Percentiles rank a stretch among this genome's conserved stretches.
Conservation (phyloP, 2,797 vertebrate species). For the Austrolebias charrua region DNA sequence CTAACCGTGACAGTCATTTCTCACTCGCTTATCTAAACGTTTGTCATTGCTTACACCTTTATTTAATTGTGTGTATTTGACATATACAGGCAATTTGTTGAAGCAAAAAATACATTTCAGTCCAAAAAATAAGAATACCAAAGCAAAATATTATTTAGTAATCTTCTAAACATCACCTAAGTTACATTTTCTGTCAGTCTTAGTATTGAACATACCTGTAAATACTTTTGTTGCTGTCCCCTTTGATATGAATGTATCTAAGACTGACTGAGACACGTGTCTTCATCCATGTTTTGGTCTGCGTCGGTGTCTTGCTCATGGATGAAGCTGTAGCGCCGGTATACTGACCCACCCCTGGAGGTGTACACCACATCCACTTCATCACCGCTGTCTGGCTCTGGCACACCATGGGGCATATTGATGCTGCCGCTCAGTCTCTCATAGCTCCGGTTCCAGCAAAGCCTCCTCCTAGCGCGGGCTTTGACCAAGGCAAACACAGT, state of each 20-base stretch:
- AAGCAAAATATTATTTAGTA: constrained; percentile 1
- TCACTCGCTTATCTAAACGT: too few species aligned
- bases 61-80: constrained; percentile 37
- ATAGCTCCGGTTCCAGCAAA: constrained; percentile 83
- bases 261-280: constrained; percentile 56
- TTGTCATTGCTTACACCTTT: constrained; percentile 5
- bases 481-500: constrained; percentile 68
- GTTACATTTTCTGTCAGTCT: constrained; percentile 3
- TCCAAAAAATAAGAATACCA: constrained; percentile 23
- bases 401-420: constrained; percentile 76
- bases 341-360: constrained; percentile 74
- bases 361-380: constrained; percentile 85
- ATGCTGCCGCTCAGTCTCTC: constrained; percentile 75
- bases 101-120: constrained; percentile 35
- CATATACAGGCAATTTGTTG: constrained; percentile 55
- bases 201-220: not conserved
- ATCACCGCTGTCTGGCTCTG: constrained; percentile 76
- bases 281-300: constrained; percentile 63
- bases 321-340: constrained; percentile 74
- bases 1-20: too few species aligned
- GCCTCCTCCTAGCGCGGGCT: constrained; percentile 71
- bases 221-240: constrained; percentile 4
- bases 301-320: constrained; percentile 70
- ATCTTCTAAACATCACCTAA: constrained; percentile 22
- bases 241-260: constrained; percentile 34